Evolutionary conservation across 2,113 vertebrate species (phyloP), one percentile per base, ranked within the genome.

Genomic region (Cercopithecus mona): DNA sequence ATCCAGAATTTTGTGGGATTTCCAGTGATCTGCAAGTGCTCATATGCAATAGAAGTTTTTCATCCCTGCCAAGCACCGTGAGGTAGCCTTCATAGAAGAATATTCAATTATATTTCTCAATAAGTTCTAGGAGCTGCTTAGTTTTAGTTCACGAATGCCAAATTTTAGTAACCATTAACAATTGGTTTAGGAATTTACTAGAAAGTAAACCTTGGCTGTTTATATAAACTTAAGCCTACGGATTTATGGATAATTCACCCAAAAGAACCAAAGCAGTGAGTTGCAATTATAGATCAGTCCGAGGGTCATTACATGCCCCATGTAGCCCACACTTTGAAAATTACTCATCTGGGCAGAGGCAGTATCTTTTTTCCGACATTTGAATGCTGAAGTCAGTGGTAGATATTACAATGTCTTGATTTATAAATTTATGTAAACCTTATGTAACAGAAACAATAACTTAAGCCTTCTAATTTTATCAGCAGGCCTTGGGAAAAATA

Each of bases 361-460:
- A 5, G 27, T 68, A 3, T 81, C n/a, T 85, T 88, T 84, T 75
- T 73, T 79, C 35, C 48, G 27, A 32, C 22, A 52, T 95, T 90
- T 32, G 48, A 92, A 55, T 48, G 72, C 17, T 84, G 13, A 93
- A 90, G n/a, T 79, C 25, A 30, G 25, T 68, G 38, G 59, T 55
- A 4, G 55, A 61, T 73, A 61, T 55, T 90, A 87, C 4, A 75
- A 18, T 59, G 6, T 90, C 48, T 94, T 66, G 38, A 78, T 87
- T 66, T 96, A 25, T 91, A 90, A 88, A 85, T 68, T 81, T 81
- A 48, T 50, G 57, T 61, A 78, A 93, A 88, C 6, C 70, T 91
- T 91, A n/a, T 92, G 78, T 94, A 96, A 38, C n/a, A 93, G 57
- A 96, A 91, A 81, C 38, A 89, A 14, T 82, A n/a, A 79, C 13